These are phyloP conservation scores for Phymanthus crucifer DNA, from an alignment of 92 coral and sea anemone genomes.

Conservation along the genomic window DNA sequence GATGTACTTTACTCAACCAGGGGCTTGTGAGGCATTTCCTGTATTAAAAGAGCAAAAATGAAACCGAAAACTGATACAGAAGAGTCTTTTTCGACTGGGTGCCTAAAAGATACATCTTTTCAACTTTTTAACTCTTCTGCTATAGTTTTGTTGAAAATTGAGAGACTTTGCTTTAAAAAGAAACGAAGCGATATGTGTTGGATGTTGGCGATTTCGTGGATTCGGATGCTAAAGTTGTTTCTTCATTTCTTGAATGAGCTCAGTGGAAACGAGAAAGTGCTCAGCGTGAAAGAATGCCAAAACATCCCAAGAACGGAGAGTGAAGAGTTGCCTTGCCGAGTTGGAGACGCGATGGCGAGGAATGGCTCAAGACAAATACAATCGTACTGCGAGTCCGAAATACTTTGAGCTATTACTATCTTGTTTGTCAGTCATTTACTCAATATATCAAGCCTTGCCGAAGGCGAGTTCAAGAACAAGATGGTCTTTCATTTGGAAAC, in stretches of 20 bases:
- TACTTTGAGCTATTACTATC: neutral
- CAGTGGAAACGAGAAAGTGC: neutral
- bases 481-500: neutral
- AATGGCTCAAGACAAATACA: neutral
- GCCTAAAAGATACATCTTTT: too few species aligned
- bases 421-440: neutral
- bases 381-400: neutral
- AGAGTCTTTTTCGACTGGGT: too few species aligned
- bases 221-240: neutral
- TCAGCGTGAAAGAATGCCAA: neutral
- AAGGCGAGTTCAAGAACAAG: neutral
- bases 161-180: too few species aligned
- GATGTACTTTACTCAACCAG: neutral
- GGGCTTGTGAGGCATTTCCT: constrained; percentile 9
- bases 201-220: neutral
- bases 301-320: constrained; percentile 1
- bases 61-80: neutral
- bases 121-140: too few species aligned
- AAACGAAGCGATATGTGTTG: too few species aligned
- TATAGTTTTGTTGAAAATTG: too few species aligned
- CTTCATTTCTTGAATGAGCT: neutral
- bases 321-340: neutral
- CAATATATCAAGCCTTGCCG: neutral
- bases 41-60: neutral
- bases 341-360: constrained; percentile 1